These are phyloP conservation scores for Tachypleus tridentatus DNA, from an alignment of 1,140 invertebrate species.

Conservation along the genomic window DNA sequence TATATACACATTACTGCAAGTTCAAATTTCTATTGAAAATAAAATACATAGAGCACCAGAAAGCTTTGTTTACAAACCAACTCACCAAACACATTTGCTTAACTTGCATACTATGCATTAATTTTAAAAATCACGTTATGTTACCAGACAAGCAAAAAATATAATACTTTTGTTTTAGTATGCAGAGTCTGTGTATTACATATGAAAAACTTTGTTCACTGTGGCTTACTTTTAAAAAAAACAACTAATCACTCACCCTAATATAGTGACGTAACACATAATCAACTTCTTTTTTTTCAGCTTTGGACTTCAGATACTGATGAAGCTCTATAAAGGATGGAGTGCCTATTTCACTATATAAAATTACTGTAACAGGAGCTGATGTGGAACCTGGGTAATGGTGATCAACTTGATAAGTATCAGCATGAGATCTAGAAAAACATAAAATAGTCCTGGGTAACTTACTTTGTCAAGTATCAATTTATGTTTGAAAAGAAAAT, in stretches of 20 bases:
- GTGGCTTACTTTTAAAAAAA: too few species aligned
- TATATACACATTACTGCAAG: too few species aligned
- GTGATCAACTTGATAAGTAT: slow-evolving; percentile 71
- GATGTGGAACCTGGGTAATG: slow-evolving; percentile 51
- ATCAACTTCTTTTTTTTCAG: slow-evolving; percentile 54
- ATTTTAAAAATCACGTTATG: too few species aligned
- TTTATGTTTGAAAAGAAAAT: too few species aligned
- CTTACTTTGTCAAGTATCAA: too few species aligned
- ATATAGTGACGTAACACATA: slow-evolving; percentile 80
- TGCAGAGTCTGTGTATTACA: neutral
- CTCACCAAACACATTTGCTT: too few species aligned
- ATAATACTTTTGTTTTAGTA: slow-evolving; percentile 1
- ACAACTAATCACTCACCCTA: slow-evolving; percentile 37
- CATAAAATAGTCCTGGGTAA: too few species aligned
- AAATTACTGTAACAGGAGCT: slow-evolving; percentile 48
- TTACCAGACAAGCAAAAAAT: neutral
- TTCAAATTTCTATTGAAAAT: too few species aligned
- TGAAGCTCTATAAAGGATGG: slow-evolving; percentile 60
- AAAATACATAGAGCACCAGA: too few species aligned
- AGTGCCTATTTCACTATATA: slow-evolving; percentile 79
- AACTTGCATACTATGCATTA: too few species aligned
- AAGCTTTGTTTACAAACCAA: too few species aligned
- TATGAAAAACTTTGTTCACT: too few species aligned
- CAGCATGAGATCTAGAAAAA: slow-evolving; percentile 23
- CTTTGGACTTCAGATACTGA: slow-evolving; percentile 50